A percentile compares a stretch with the other conserved stretches of the same genome.
Evolutionary conservation across 2,113 vertebrate genomes (phyloP).

Genomic region (Rhegmatorhina hoffmannsi): DNA sequence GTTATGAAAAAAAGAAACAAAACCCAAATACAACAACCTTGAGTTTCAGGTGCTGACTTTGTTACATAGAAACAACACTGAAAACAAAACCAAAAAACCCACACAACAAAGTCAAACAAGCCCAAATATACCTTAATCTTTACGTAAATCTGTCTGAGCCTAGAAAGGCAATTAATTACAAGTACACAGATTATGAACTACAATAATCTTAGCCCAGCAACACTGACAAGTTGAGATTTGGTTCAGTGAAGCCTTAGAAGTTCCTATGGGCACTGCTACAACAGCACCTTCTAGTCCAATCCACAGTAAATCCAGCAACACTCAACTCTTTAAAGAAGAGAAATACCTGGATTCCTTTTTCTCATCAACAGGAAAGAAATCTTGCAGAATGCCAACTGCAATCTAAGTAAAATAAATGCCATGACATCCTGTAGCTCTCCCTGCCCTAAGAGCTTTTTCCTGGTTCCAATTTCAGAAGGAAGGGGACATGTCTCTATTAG

Average conservation of each 20-base stretch:
- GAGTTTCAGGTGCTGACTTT: neutral
- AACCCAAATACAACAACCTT: neutral
- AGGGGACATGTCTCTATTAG: neutral
- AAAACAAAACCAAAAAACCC: rapidly evolving
- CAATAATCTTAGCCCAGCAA: neutral
- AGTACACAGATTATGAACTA: neutral
- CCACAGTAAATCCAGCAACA: rapidly evolving
- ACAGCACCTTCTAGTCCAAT: neutral
- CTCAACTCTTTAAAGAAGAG: neutral
- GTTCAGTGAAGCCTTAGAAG: neutral
- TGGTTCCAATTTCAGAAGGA: neutral
- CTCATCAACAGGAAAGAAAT: neutral
- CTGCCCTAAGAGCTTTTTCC: neutral
- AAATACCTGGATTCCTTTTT: neutral
- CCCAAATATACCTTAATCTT: neutral
- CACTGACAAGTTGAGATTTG: neutral
- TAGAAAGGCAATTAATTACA: neutral
- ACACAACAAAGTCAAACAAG: neutral
- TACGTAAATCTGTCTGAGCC: neutral
- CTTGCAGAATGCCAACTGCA: neutral
- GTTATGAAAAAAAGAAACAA: rapidly evolving
- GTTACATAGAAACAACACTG: neutral
- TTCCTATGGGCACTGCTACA: neutral
- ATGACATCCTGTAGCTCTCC: neutral
- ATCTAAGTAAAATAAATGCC: neutral